A percentile compares a stretch with the other conserved stretches of the same genome.
phyloP scores from a whole-genome alignment of 2,888 invertebrate genomes.

The Odontomyia ornata region DNA sequence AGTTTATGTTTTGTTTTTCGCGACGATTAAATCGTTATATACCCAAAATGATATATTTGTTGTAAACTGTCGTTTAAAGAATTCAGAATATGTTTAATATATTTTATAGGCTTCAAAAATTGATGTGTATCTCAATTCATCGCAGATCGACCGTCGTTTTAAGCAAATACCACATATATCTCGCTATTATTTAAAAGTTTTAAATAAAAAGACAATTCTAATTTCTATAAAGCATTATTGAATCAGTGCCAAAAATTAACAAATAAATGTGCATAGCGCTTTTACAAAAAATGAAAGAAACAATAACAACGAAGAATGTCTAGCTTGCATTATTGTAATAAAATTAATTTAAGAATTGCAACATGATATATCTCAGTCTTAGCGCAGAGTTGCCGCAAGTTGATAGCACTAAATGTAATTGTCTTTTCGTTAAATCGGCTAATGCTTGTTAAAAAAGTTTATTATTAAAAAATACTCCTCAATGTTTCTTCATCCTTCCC shows the following conservation, averaged over 20 bases:
- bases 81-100: neutral
- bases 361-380: no score
- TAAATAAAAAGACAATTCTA: no score
- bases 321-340: neutral
- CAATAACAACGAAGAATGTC: slow-evolving; percentile 4
- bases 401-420: neutral
- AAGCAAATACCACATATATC: no score
- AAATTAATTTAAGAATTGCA: no score
- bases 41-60: neutral
- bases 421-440: no score
- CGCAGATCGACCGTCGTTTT: no score
- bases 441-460: no score
- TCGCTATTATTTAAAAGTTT: no score
- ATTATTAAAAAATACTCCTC: no score
- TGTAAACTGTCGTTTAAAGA: slow-evolving; percentile 16
- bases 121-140: no score
- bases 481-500: no score
- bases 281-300: neutral
- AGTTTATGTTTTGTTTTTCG: neutral
- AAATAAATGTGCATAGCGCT: neutral
- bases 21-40: slow-evolving; percentile 7
- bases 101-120: neutral
- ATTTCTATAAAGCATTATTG: neutral
- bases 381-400: neutral
- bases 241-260: slow-evolving; percentile 23